These are phyloP conservation scores for Zoanthus gigantus DNA, from an alignment of 92 coral and sea anemone species.

Conservation along the genomic window DNA sequence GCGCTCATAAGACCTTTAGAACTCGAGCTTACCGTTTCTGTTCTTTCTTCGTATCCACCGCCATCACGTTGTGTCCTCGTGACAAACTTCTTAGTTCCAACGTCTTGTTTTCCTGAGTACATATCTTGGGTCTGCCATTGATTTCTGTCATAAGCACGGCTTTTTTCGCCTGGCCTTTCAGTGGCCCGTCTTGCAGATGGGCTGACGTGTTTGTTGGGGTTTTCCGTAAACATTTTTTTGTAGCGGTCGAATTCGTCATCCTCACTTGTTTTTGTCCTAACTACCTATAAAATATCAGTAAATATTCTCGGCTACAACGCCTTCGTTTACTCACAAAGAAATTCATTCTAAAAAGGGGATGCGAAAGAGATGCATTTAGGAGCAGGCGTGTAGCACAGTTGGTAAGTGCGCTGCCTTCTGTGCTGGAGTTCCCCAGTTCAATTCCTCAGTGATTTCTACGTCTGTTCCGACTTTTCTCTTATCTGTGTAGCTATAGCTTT, in stretches of 20 bases:
- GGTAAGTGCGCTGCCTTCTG: too few relatives aligned
- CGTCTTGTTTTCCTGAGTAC: not conserved
- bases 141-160: not conserved
- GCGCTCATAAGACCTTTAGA: too few relatives aligned
- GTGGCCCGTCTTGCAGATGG: not conserved
- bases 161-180: not conserved
- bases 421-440: too few relatives aligned
- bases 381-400: too few relatives aligned
- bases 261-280: not conserved
- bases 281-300: not conserved
- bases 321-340: not conserved
- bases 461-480: too few relatives aligned
- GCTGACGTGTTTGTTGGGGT: not conserved
- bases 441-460: too few relatives aligned
- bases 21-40: slow-evolving; percentile 40
- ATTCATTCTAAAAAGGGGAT: too few relatives aligned
- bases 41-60: slow-evolving; percentile 46
- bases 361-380: too few relatives aligned
- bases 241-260: slow-evolving; percentile 38
- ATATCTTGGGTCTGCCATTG: not conserved
- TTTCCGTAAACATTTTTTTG: slow-evolving; percentile 11
- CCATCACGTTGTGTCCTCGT: slow-evolving; percentile 10
- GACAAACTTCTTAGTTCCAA: slow-evolving; percentile 20
- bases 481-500: too few relatives aligned
- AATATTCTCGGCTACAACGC: too few relatives aligned